Base-by-base conservation (phyloP, 2,113 vertebrate genomes). In the Oplegnathus fasciatus region DNA sequence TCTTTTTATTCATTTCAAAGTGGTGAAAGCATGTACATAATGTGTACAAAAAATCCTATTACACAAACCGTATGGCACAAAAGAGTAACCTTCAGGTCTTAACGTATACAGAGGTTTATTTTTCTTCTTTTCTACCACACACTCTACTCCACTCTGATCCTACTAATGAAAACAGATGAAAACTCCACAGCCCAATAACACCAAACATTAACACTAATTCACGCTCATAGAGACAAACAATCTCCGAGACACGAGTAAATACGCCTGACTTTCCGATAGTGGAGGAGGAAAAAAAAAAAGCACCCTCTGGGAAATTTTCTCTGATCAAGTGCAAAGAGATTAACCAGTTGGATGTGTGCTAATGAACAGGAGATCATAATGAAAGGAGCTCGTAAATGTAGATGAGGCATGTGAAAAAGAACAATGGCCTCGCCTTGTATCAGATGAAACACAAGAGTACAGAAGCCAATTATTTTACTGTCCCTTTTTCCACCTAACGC, bases 251-350 rank as follows among this genome's bases (percentile, higher is more conserved):
- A 75, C 48, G 61, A 67, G 88, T 87, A 95, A 91, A 94, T 84
- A 93, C 77, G 80, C 37, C 82, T 84, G 86, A 85, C 83, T 91
- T 92, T 90, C 82, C 69, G 84, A 87, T 34, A 50, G 81, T 26
- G 64, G 55, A 82, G 64, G 76, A 73, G 17, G 58, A 11, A 20
- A 22, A 37, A 58, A 32, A 88, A 78, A 78, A 48, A 14, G 11
- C 28, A 69, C 86, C 89, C 88, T 84, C 75, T 84, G 91, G 94
- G 93, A 95, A 94, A 94, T 94, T 88, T 90, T 66, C 86, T 91
- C 83, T 86, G 93, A 94, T 95, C 91, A 90, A 90, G 89, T 82
- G 88, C 89, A 86, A 90, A 92, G 88, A 90, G 94, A 95, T 95
- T 91, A 91, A 95, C 86, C 87, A 92, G 90, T 85, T 88, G 80